Evolutionary conservation across 2,113 vertebrate genomes (phyloP).

Genomic region (Lucifuga dentata): DNA sequence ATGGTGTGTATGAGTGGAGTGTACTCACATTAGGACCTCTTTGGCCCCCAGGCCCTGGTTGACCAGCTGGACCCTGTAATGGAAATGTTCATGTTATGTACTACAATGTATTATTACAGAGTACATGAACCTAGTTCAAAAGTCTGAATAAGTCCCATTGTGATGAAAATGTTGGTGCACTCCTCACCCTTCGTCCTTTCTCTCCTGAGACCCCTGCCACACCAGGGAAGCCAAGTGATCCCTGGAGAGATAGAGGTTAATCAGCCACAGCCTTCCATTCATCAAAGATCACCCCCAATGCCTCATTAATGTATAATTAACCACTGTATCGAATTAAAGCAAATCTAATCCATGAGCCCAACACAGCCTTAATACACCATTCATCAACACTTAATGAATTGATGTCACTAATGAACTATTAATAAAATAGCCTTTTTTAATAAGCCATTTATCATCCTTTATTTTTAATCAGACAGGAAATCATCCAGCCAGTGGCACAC

Average conservation of each 20-base stretch:
- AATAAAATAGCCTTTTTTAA: slow-evolving; percentile 78
- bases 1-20: background rate
- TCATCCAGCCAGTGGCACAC: slow-evolving; percentile 42
- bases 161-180: slow-evolving; percentile 15
- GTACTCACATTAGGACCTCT: slow-evolving; percentile 88
- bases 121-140: background rate
- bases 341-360: slow-evolving; percentile 76
- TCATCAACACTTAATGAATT: slow-evolving; percentile 78
- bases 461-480: slow-evolving; percentile 75
- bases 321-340: slow-evolving; percentile 78
- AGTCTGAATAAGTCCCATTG: slow-evolving; percentile 3
- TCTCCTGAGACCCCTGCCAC: slow-evolving; percentile 85
- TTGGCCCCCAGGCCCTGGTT: slow-evolving; percentile 85
- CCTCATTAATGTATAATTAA: slow-evolving; percentile 82
- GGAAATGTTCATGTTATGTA: slow-evolving; percentile 43
- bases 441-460: slow-evolving; percentile 74
- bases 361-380: slow-evolving; percentile 74
- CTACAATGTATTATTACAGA: background rate
- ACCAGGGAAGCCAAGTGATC: slow-evolving; percentile 88
- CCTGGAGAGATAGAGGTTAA: slow-evolving; percentile 84
- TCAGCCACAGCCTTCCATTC: slow-evolving; percentile 70
- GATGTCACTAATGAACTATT: slow-evolving; percentile 79
- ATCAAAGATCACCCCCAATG: slow-evolving; percentile 69
- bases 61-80: slow-evolving; percentile 88
- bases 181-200: slow-evolving; percentile 92